Evolutionary conservation across 2,888 invertebrate species (phyloP).

Genomic region (Rotaria sp.): DNA sequence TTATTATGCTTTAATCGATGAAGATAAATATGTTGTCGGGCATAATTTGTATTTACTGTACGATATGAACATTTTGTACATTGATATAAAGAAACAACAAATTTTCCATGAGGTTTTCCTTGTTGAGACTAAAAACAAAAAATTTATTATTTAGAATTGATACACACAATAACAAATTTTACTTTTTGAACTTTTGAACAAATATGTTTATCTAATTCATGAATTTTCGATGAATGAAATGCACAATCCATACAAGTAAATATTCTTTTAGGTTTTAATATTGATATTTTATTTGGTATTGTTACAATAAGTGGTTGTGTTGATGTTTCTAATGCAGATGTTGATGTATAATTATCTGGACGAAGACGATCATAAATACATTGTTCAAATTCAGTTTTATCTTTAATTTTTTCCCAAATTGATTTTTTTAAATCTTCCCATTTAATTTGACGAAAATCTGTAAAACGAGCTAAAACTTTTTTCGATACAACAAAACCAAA

Average conservation of each 20-base stretch:
- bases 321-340: neutral
- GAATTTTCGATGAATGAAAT: neutral
- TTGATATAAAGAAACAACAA: neutral
- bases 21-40: neutral
- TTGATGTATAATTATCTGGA: neutral
- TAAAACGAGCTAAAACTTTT: constrained; percentile 23
- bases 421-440: constrained; percentile 15
- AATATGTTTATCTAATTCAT: neutral
- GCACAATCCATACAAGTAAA: constrained; percentile 19
- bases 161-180: neutral
- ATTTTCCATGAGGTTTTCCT: neutral
- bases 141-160: no score
- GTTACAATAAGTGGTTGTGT: neutral
- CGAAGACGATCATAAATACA: constrained; percentile 14
- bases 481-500: constrained; percentile 17
- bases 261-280: neutral
- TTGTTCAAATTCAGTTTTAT: constrained; percentile 15
- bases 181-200: constrained; percentile 7
- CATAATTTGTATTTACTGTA: neutral
- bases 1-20: neutral
- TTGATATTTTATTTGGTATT: neutral
- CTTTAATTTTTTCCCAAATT: neutral
- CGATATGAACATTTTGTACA: constrained; percentile 22
- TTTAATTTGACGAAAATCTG: constrained; percentile 8
- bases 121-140: neutral